Evolutionary conservation across 92 coral and sea anemone genomes (phyloP), one percentile per base, ranked within the genome.

Genomic region (Parazoanthus darwini): DNA sequence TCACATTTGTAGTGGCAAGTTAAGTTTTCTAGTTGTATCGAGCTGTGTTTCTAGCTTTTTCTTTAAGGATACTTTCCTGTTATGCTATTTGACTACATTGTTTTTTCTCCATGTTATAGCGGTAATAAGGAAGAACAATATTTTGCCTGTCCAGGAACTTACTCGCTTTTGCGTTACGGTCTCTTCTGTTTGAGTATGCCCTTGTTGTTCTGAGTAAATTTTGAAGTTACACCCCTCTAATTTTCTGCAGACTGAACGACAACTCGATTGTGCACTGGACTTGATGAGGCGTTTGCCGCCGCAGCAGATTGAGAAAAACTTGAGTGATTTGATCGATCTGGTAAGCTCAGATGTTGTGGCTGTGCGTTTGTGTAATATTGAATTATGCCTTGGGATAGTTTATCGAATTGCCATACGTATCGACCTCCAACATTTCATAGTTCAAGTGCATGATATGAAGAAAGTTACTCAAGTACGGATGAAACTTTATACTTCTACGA

Each of bases 271-370:
- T 86, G 99, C 99, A 39, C 93, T 97, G 93, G 99, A 97, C 92
- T 92, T 97, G 84, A 97, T 97, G 99, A 94, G 99, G 78, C 94
- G 99, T 80, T 93, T 97, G 74, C 99, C 99, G 51, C 99, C 99
- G 58, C 99, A 97, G 88, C 99, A 97, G 93, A 94, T 97, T 80
- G 99, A 97, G 88, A 97, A 95, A 88, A 97, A 97, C 88, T 89
- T 97, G 10, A 97, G 99, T 79, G 98, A 97, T 91, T 90, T 97
- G 82, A 97, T 97, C 85, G 99, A 97, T 86, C 90, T 97, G 97
- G 99, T 97, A 79, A 91, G 98, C 86, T 13, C 15, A 0, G 77
- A 26, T 73, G 14, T 38, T 39, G 59, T 16, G 66, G 43, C 70
- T 89, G 72, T 81, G 63, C 43, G n/a, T 70, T 10, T 44, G 56